Conservation (phyloP, 2,113 vertebrate genomes). For the Erinaceus europaeus region DNA sequence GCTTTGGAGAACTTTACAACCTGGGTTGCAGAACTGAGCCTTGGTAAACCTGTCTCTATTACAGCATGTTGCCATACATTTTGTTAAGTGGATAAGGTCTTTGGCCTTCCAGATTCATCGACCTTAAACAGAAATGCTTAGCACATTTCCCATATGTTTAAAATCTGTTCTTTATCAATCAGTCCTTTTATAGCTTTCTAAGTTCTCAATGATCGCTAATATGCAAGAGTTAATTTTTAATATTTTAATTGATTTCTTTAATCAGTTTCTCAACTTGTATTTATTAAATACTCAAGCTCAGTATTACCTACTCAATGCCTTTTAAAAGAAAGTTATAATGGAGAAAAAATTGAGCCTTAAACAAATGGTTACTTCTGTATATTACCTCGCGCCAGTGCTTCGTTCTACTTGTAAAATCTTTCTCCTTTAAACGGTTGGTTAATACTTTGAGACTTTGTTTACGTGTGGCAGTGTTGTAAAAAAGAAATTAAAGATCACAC, state of each 20-base stretch:
- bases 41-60: slow-evolving; percentile 87
- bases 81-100: slow-evolving; percentile 81
- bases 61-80: slow-evolving; percentile 87
- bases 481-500: slow-evolving; percentile 78
- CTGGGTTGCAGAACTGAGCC: slow-evolving; percentile 90
- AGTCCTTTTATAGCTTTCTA: slow-evolving; percentile 87
- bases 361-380: slow-evolving; percentile 88
- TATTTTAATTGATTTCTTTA: slow-evolving; percentile 87
- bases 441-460: slow-evolving; percentile 83
- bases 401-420: slow-evolving; percentile 82
- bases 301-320: slow-evolving; percentile 92
- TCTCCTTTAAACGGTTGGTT: slow-evolving; percentile 79
- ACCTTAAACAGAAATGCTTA: slow-evolving; percentile 84
- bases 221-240: slow-evolving; percentile 87
- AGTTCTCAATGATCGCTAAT: slow-evolving; percentile 87
- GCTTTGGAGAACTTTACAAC: slow-evolving; percentile 88
- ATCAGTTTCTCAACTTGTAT: slow-evolving; percentile 88
- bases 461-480: slow-evolving; percentile 83
- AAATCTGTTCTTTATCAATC: slow-evolving; percentile 84
- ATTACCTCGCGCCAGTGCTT: slow-evolving; percentile 88
- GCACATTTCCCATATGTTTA: slow-evolving; percentile 86
- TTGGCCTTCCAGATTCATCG: slow-evolving; percentile 80
- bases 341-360: slow-evolving; percentile 91
- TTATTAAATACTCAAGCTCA: slow-evolving; percentile 91
- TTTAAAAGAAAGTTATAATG: slow-evolving; percentile 87